These are phyloP conservation scores for Oceanodroma leucorhoa DNA, from an alignment of 2,797 vertebrate genomes.

Conservation along the genomic window DNA sequence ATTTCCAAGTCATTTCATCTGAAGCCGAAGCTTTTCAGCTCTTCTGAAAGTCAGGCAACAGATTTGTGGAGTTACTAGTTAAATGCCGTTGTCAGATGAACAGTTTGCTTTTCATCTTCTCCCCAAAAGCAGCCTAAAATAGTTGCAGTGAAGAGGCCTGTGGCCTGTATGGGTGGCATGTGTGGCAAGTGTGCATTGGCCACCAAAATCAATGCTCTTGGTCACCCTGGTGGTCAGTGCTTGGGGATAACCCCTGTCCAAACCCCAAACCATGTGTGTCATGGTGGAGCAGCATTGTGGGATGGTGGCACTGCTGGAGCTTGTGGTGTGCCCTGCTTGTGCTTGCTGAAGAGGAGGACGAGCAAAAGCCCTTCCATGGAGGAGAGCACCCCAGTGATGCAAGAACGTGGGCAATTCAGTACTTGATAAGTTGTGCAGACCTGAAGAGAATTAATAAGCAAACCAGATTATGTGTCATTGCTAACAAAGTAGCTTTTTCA, in stretches of 20 bases:
- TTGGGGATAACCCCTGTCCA: background rate
- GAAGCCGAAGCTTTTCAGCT: background rate
- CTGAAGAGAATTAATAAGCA: background rate
- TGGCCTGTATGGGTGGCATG: background rate
- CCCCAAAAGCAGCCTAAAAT: background rate
- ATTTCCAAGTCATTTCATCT: background rate
- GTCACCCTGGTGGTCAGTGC: background rate
- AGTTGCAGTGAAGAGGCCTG: background rate
- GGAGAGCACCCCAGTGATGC: background rate
- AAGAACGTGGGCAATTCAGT: background rate
- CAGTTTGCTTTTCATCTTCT: background rate
- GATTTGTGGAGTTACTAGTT: background rate
- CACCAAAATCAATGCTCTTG: background rate
- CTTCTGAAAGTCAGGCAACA: background rate
- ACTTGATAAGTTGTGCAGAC: background rate
- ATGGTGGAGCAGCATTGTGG: rapidly evolving
- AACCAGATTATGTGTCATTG: background rate
- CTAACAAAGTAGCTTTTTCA: background rate
- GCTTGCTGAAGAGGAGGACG: background rate
- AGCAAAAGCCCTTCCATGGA: background rate
- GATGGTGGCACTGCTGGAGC: background rate
- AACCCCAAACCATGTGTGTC: rapidly evolving
- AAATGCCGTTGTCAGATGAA: background rate
- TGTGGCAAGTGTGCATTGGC: background rate
- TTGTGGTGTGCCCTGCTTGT: background rate